phyloP scores from a whole-genome alignment of 1,140 invertebrate genomes.

The Nomia melanderi region DNA sequence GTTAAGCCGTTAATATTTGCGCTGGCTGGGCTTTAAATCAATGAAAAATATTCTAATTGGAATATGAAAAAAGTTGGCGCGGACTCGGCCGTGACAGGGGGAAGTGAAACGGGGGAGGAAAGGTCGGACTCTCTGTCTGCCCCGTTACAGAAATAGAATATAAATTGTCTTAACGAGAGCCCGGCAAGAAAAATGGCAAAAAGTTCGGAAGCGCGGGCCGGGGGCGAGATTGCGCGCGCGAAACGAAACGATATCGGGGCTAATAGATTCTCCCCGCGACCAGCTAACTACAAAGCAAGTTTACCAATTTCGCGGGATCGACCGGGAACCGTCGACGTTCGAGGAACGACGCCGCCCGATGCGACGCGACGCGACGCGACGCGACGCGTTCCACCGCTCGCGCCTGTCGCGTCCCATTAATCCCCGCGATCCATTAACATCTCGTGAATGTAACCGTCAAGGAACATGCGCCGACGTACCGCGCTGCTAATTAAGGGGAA shows the following conservation, averaged over 20 bases:
- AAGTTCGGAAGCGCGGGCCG: conserved; percentile 62
- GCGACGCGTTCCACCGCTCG: too few relatives aligned
- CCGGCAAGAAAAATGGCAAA: conserved; percentile 59
- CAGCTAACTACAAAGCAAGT: conserved; percentile 35
- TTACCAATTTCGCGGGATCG: conserved; percentile 43
- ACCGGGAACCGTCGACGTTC: conserved; percentile 1
- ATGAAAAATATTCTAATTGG: conserved; percentile 81
- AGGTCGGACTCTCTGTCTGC: conserved; percentile 27
- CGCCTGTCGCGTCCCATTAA: conserved; percentile 17
- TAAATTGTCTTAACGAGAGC: conserved; percentile 69
- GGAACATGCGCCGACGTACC: background rate
- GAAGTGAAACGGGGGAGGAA: background rate
- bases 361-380: too few relatives aligned
- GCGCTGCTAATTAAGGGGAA: conserved; percentile 19
- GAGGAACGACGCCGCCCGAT: too few relatives aligned
- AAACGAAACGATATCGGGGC: conserved; percentile 52
- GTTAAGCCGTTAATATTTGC: conserved; percentile 80
- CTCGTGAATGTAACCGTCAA: conserved; percentile 22
- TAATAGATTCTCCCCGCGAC: conserved; percentile 31
- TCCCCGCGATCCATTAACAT: conserved; percentile 26
- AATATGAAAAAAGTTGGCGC: conserved; percentile 81
- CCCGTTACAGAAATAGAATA: conserved; percentile 66
- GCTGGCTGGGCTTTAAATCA: conserved; percentile 77
- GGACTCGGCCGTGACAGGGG: conserved; percentile 48
- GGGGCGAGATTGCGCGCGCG: background rate